phyloP scores from a whole-genome alignment of 2,113 vertebrate genomes.

The Megaceryle maxima region DNA sequence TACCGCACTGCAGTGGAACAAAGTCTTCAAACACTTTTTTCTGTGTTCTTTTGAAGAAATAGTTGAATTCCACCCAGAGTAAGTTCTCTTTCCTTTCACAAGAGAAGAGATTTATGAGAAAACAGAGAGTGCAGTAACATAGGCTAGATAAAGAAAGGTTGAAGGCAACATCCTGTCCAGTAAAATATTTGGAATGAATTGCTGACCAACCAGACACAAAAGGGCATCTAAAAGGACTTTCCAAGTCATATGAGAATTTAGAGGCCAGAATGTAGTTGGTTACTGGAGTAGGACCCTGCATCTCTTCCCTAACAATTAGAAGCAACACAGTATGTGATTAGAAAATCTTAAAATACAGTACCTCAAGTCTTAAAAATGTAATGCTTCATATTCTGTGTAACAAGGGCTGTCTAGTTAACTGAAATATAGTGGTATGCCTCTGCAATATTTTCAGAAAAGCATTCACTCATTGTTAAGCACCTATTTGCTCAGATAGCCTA shows the following conservation, averaged over 20 bases:
- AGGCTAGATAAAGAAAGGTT: background rate
- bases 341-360: background rate
- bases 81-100: background rate
- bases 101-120: background rate
- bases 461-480: background rate
- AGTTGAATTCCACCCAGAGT: background rate
- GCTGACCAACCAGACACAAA: background rate
- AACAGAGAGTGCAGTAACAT: background rate
- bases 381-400: background rate
- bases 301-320: background rate
- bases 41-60: background rate
- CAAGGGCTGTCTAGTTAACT: background rate
- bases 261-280: background rate
- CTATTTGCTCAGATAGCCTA: background rate
- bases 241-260: background rate
- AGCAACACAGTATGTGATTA: background rate
- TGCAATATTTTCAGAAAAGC: background rate
- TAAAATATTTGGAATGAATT: background rate
- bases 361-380: background rate
- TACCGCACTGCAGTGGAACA: background rate
- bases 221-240: background rate
- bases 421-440: background rate
- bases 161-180: background rate
- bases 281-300: background rate
- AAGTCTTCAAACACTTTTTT: background rate